A percentile compares a stretch with the other conserved stretches of the same genome.
phyloP scores from a whole-genome alignment of 1,140 invertebrate species.

The Drosophila fuyamai region DNA sequence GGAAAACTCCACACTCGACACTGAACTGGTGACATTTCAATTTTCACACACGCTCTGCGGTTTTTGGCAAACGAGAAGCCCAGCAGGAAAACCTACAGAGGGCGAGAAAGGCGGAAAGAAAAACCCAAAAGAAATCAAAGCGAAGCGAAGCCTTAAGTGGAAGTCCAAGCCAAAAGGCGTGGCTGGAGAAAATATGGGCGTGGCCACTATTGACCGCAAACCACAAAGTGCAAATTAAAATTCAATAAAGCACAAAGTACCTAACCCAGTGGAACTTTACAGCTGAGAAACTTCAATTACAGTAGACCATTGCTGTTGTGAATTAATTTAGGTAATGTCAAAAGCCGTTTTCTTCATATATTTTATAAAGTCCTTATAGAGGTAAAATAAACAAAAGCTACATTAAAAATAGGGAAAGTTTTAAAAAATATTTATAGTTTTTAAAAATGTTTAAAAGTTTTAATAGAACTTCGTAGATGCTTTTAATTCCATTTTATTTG shows the following conservation, averaged over 20 bases:
- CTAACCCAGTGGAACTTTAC: slow-evolving; percentile 19
- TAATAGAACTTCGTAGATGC: too few relatives aligned
- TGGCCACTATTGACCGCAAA: slow-evolving; percentile 39
- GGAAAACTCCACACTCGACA: slow-evolving; percentile 34
- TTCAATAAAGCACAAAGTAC: slow-evolving; percentile 50
- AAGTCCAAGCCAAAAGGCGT: slow-evolving; percentile 24
- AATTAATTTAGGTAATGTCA: background rate
- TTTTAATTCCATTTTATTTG: background rate
- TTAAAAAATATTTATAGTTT: too few relatives aligned
- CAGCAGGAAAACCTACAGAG: background rate
- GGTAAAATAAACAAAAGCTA: too few relatives aligned
- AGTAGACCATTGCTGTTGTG: background rate
- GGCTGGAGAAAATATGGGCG: slow-evolving; percentile 18
- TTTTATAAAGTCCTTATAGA: too few relatives aligned
- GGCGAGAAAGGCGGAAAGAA: slow-evolving; percentile 3
- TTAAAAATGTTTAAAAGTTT: too few relatives aligned
- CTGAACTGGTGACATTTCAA: slow-evolving; percentile 73
- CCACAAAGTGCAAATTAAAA: slow-evolving; percentile 71
- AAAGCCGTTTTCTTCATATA: background rate
- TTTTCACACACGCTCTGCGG: slow-evolving; percentile 76
- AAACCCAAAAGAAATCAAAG: slow-evolving; percentile 46
- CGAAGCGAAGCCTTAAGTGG: slow-evolving; percentile 24
- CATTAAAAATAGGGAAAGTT: too few relatives aligned
- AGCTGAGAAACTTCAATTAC: slow-evolving; percentile 34
- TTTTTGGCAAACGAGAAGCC: slow-evolving; percentile 31